Evolutionary conservation across 2,888 invertebrate species (phyloP), one percentile per base, ranked within the genome.

Genomic region (Neoscelio sp.): DNA sequence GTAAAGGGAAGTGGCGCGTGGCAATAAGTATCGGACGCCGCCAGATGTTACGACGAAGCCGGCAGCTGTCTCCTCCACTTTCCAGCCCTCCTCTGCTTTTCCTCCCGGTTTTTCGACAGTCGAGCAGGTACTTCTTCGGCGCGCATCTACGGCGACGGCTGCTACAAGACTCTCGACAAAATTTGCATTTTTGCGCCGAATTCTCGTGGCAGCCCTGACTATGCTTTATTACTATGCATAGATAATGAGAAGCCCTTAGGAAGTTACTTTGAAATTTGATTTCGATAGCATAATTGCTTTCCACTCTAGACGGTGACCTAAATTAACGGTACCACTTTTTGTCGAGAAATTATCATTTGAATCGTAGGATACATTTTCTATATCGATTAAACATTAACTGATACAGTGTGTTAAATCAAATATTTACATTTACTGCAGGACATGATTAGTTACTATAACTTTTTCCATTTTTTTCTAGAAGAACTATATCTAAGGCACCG

Each of bases 1-100:
- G 77, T 82, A 85, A 84, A 85, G 84, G 84, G 85, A 85, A 83
- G 82, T 85, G 89, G 89, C 89, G 89, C 89, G 89, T 89, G 89
- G 88, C 89, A 87, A 85, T 86, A 84, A 83, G 84, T 84, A 85
- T 87, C 82, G 85, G 85, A 85, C 85, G 83, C 83, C 86, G 86
- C 86, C 87, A 86, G 87, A 87, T 87, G 87, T 86, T 86, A 82
- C 82, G 82, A 82, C 82, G 81, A 84, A 81, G 79, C 83, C 84
- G 81, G 83, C 83, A 88, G 86, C 87, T 86, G 89, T 82, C 82
- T 80, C 77, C 46, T 58, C 71, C 44, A 68, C 78, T 78, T 78
- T 78, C 76, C 78, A 58, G 58, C 76, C 71, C 65, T 73, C 71
- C 65, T 73, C 76, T 78, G 78, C 78, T 81, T 81, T 81, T 76